Evolutionary conservation across 1,140 invertebrate genomes (phyloP), one percentile per base, ranked within the genome.

Genomic region (Leptopilina boulardi): DNA sequence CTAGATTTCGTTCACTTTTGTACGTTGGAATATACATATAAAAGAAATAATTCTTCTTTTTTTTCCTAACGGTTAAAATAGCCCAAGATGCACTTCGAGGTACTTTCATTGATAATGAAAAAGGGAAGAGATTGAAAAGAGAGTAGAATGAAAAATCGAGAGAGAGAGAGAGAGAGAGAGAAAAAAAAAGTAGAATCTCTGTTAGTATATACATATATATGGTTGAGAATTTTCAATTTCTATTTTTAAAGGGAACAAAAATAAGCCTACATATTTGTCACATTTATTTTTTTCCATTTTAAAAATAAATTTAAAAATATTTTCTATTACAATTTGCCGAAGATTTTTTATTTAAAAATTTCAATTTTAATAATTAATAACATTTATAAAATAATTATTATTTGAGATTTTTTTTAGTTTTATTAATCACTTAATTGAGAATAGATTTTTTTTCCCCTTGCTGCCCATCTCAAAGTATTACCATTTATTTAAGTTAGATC

Each of bases 41-140:
- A 54, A 54, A 11, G 8, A 21, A 21, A 10, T 10, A 21, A 21
- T 18, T 54, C 34, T 38, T 38, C 34, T 54, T 21, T 66, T 34
- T 30, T 66, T 66, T 3, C 59, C 30, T 66, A 26, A 10, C 21
- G 26, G 59, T 4, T 30, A 13, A 66, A 66, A 30, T 66, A 30
- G 30, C 23, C 21, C 8, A 30, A 66, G 23, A 13, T 66, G 26
- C 15, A 66, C 23, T 15, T 15, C 23, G 21, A 66, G 26, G 21
- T 23, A 30, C 26, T 66, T 66, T 66, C 26, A 15, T 66, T 23
- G 59, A 66, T 66, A n/a, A 66, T 66, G 59, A 30, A 66, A 66
- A 34, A n/a, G n/a, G 59, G 30, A 30, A 66, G 23, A 30, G 59
- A 66, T 15, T 66, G 21, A 66, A n/a, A 34, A 66, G 26, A n/a